Percentiles rank a stretch among this genome's conserved stretches.
Evolutionary conservation across 2,797 vertebrate species (phyloP).

Genomic region (Synanceia verrucosa): DNA sequence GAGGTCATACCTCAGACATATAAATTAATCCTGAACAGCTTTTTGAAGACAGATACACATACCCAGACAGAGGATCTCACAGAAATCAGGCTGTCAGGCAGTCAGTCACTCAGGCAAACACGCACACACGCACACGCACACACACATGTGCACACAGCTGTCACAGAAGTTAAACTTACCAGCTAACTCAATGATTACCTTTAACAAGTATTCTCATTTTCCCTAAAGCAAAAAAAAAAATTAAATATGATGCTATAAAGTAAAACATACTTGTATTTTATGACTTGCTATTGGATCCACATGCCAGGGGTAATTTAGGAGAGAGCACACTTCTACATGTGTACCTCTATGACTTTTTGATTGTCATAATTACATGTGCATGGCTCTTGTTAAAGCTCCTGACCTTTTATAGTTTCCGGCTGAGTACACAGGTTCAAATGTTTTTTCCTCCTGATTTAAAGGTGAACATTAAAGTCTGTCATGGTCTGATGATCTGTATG

Average conservation of each 20-base stretch:
- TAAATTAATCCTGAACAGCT: conserved; percentile 39
- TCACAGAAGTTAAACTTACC: conserved; percentile 32
- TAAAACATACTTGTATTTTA: conserved; percentile 61
- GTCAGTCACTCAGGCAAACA: conserved; percentile 18
- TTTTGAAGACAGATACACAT: conserved; percentile 26
- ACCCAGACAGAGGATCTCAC: conserved; percentile 29
- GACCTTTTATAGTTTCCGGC: conserved; percentile 72
- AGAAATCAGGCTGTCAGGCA: conserved; percentile 34
- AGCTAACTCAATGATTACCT: conserved; percentile 31
- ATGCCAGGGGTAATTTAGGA: conserved; percentile 61
- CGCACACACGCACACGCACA: neutral
- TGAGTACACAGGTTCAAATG: conserved; percentile 71
- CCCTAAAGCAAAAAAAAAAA: conserved; percentile 23
- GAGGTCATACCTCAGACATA: conserved; percentile 19
- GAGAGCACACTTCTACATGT: conserved; percentile 50
- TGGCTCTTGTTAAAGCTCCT: conserved; percentile 68
- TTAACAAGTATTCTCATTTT: conserved; percentile 43
- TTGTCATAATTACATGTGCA: conserved; percentile 71
- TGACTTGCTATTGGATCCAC: conserved; percentile 56
- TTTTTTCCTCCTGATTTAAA: conserved; percentile 60
- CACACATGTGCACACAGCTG: neutral
- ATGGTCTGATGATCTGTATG: conserved; percentile 52
- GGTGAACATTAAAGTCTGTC: conserved; percentile 52
- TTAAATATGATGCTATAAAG: conserved; percentile 44
- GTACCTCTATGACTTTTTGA: conserved; percentile 67